These are phyloP conservation scores for Pomacea maculata DNA, from an alignment of 1,140 invertebrate species.

Conservation along the genomic window DNA sequence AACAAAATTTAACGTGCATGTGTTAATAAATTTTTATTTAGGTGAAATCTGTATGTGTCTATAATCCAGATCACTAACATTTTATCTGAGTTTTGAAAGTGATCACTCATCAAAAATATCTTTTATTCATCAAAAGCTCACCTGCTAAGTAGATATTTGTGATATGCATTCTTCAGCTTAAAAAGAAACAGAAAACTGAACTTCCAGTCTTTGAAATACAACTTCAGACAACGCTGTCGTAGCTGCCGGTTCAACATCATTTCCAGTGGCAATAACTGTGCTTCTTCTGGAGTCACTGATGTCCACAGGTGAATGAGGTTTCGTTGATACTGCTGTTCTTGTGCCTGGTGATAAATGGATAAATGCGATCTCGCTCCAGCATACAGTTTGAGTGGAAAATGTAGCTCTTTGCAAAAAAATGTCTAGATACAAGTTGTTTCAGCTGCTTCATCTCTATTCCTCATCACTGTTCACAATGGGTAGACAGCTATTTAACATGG, in stretches of 20 bases:
- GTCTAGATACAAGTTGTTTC: too few relatives aligned
- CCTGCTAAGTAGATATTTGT: conserved; percentile 33
- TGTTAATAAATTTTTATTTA: too few relatives aligned
- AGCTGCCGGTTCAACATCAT: conserved; percentile 25
- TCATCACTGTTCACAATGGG: too few relatives aligned
- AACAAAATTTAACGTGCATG: too few relatives aligned
- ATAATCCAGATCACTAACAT: not conserved
- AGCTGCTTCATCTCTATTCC: too few relatives aligned
- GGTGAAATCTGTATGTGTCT: not conserved
- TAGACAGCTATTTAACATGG: too few relatives aligned
- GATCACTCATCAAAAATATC: not conserved
- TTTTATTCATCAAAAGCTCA: conserved; percentile 5
- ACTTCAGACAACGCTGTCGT: conserved; percentile 24
- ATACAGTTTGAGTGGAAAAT: too few relatives aligned
- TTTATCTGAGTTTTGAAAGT: not conserved
- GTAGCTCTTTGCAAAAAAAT: too few relatives aligned
- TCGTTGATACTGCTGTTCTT: conserved; percentile 34
- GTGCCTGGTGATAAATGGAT: conserved; percentile 25
- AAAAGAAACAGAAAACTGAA: conserved; percentile 30
- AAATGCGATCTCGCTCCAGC: not conserved
- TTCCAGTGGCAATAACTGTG: conserved; percentile 35
- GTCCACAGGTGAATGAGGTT: conserved; percentile 39
- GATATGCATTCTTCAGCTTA: conserved; percentile 31
- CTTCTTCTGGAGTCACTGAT: conserved; percentile 36
- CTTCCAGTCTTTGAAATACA: conserved; percentile 35